phyloP scores from a whole-genome alignment of 1,140 invertebrate genomes.

The Asbolus verrucosus region DNA sequence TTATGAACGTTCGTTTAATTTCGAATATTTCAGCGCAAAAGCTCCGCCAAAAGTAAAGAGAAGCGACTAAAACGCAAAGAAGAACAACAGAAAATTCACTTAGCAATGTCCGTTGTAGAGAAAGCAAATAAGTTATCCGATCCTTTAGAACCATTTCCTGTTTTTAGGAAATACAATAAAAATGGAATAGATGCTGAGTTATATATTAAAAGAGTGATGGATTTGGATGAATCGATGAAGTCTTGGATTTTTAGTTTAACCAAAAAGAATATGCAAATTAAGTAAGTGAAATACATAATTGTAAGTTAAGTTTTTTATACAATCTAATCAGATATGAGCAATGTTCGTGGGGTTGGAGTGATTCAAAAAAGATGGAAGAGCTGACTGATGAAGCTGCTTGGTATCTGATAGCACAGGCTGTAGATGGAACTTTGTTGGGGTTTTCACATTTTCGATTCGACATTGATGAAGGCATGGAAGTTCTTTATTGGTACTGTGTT shows the following conservation, averaged over 20 bases:
- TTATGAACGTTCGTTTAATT: background rate
- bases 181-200: constrained; percentile 63
- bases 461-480: constrained; percentile 79
- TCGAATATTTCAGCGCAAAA: constrained; percentile 46
- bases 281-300: constrained; percentile 64
- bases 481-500: constrained; percentile 83
- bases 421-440: constrained; percentile 66
- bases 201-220: constrained; percentile 54
- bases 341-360: constrained; percentile 82
- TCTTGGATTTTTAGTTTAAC: constrained; percentile 71
- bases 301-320: constrained; percentile 33
- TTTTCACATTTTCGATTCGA: constrained; percentile 84
- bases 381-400: constrained; percentile 78
- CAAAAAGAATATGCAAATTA: constrained; percentile 72
- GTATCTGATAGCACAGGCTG: constrained; percentile 74
- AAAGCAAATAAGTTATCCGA: constrained; percentile 64
- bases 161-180: constrained; percentile 64
- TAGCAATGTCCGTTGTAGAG: constrained; percentile 62
- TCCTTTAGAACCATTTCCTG: constrained; percentile 64
- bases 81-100: constrained; percentile 63
- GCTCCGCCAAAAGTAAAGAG: constrained; percentile 64
- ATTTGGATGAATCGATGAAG: constrained; percentile 58
- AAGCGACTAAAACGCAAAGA: constrained; percentile 65
- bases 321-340: constrained; percentile 72
- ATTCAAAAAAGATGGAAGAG: constrained; percentile 76